These are phyloP conservation scores for Emmelina monodactyla DNA, from an alignment of 2,888 invertebrate genomes.

Conservation along the genomic window DNA sequence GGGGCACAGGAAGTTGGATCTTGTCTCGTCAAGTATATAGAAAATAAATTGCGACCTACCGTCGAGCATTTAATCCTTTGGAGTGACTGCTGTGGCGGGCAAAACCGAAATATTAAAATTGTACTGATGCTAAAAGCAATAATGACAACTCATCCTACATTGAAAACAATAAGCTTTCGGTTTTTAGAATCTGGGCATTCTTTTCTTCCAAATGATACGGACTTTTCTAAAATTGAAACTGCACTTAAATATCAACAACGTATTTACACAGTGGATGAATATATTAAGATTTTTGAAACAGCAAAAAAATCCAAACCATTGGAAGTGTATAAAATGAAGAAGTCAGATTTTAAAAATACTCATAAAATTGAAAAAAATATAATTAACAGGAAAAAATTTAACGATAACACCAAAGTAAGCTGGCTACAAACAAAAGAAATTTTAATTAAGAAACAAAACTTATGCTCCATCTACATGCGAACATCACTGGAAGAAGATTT, in stretches of 20 bases:
- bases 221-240: constrained; percentile 4
- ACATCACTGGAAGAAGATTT: constrained; percentile 2
- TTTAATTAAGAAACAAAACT: constrained; percentile 1
- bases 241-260: constrained; percentile 2
- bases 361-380: not conserved
- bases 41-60: constrained; percentile 1
- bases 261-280: constrained; percentile 4
- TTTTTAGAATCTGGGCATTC: constrained; percentile 2
- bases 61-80: constrained; percentile 7
- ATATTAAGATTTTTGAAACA: constrained; percentile 1
- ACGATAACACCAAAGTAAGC: constrained; percentile 1
- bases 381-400: constrained; percentile 4
- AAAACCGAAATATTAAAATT: constrained; percentile 7
- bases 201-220: constrained; percentile 6
- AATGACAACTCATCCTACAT: not conserved
- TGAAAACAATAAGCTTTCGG: constrained; percentile 1
- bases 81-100: constrained; percentile 10
- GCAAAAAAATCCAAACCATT: constrained; percentile 3
- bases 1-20: constrained; percentile 14
- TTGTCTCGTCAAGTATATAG: constrained; percentile 11
- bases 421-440: constrained; percentile 8
- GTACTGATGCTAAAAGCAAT: constrained; percentile 3
- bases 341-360: not conserved
- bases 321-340: constrained; percentile 4
- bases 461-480: constrained; percentile 3